phyloP scores from a whole-genome alignment of 1,140 invertebrate species.

The Drosophila nigrodunni region DNA sequence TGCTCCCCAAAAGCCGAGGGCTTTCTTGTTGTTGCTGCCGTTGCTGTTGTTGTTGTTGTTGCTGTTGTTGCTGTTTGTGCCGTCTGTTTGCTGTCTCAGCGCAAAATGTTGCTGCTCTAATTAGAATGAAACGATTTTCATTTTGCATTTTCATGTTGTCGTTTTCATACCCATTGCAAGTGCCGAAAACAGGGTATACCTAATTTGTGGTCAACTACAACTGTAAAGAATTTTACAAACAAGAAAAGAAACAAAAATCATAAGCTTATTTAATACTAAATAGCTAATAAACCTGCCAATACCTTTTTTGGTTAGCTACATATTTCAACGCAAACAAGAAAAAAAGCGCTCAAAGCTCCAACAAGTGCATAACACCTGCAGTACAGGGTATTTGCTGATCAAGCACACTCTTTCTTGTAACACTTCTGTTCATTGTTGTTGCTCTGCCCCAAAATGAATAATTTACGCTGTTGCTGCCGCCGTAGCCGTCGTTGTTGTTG shows the following conservation, averaged over 20 bases:
- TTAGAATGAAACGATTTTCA: conserved; percentile 82
- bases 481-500: background rate
- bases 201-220: background rate
- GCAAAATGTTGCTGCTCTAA: conserved; percentile 79
- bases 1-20: background rate
- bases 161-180: conserved; percentile 3
- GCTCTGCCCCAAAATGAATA: conserved; percentile 70
- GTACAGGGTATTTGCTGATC: background rate
- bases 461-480: conserved; percentile 58
- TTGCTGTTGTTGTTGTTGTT: background rate
- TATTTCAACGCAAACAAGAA: background rate
- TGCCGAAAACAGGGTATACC: background rate
- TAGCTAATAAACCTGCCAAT: too few relatives aligned
- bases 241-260: too few relatives aligned
- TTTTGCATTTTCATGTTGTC: conserved; percentile 77
- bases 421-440: conserved; percentile 8
- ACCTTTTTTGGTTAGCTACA: too few relatives aligned
- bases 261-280: too few relatives aligned
- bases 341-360: background rate
- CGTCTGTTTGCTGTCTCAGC: conserved; percentile 78
- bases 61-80: conserved; percentile 6
- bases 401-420: conserved; percentile 1
- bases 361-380: too few relatives aligned
- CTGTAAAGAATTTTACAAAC: too few relatives aligned
- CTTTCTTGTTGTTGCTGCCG: background rate